Conservation (phyloP, 2,797 vertebrate genomes). For the Clarias laeviceps region DNA sequence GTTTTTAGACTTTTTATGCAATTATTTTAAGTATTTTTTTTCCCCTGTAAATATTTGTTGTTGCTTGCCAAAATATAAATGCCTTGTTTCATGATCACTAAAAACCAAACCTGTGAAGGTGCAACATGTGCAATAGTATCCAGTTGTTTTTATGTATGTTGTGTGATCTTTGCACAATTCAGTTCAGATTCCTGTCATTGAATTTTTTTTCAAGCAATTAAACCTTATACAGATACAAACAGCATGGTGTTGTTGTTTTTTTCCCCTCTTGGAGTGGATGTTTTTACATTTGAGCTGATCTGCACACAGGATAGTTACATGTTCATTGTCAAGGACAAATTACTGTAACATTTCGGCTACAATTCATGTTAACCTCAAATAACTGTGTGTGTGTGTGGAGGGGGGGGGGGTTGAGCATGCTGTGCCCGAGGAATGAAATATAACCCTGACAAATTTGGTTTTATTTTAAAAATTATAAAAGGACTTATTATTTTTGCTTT, state of each 20-base stretch:
- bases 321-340: too few relatives aligned
- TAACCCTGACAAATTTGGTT: too few relatives aligned
- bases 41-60: constrained; percentile 72
- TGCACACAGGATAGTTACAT: background rate
- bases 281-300: too few relatives aligned
- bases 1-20: constrained; percentile 63
- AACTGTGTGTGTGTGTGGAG: accelerated
- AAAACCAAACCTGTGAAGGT: constrained; percentile 56
- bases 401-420: too few relatives aligned
- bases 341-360: too few relatives aligned
- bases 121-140: background rate
- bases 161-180: background rate
- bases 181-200: background rate
- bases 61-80: constrained; percentile 61
- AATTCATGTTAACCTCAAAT: too few relatives aligned
- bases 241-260: background rate
- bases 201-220: background rate
- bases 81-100: constrained; percentile 66
- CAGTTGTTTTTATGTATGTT: background rate
- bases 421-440: too few relatives aligned
- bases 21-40: constrained; percentile 51
- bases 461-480: too few relatives aligned
- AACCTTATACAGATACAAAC: background rate
- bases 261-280: background rate
- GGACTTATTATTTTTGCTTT: too few relatives aligned